Base-by-base conservation (phyloP, 1,140 invertebrate genomes). In the Pseudobourletiella spinata region DNA sequence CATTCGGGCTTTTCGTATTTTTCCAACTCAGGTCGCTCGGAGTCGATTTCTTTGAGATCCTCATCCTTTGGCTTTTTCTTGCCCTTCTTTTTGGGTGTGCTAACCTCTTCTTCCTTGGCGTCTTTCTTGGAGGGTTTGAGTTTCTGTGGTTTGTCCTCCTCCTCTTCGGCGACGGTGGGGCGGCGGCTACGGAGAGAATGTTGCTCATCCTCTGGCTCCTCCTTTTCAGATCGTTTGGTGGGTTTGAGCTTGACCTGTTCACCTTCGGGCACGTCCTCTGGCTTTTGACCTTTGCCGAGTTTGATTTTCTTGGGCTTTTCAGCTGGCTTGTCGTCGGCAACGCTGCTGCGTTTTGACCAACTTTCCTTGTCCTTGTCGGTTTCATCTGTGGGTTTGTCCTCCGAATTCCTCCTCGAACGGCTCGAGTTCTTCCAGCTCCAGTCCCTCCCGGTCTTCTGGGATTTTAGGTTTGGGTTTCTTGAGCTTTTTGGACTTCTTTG, bases 1-100 rank as follows among this genome's bases (percentile, higher is more conserved):
- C 52, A 55, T 55, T 55, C 52, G 18, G 52, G 52, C 30, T 55
- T 55, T 20, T 55, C 52, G 25, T 55, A 55, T 35, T 55, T 32
- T 24, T 52, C 14, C 8, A 22, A 26, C 4, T 11, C 50, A 14
- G 50, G 50, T 11, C 18, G 11, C 22, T 55, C 52, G 11, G 3
- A 3, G 14, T 35, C 26, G 26, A 55, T 55, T 32, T 55, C 52
- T 8, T 15, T 15, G 22, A 35, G n/a, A 20, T 39, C 32, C 26
- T 55, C 52, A 6, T 28, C 18, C 26, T 29, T 35, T 22, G 3
- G 28, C 25, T 35, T 32, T 3, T 8, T 32, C 25, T 35, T 55
- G 3, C n/a, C 32, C 39, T 55, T 55, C 26, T 14, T 11, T 20
- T 55, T 55, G 2, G 14, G 14, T 22, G 3, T 35, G 14, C 15